Percentiles rank a stretch among this genome's conserved stretches.
These are phyloP conservation scores for Pomatostomus ruficeps DNA, from an alignment of 2,113 vertebrate species.

Conservation along the genomic window DNA sequence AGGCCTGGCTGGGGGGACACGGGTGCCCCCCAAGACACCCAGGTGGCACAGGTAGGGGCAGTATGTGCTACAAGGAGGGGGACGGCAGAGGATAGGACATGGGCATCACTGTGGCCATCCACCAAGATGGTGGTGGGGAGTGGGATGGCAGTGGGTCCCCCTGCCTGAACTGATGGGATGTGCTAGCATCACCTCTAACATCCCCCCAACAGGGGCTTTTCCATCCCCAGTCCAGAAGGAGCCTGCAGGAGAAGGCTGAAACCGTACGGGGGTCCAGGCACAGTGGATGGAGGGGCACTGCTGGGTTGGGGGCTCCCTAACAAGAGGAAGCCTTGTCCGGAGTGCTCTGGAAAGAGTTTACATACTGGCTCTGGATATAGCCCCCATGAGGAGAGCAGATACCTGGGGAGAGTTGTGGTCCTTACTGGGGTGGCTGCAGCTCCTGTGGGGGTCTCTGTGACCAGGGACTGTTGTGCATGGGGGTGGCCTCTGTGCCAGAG, in stretches of 20 bases:
- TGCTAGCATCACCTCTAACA: neutral
- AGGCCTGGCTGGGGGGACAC: neutral
- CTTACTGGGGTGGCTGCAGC: neutral
- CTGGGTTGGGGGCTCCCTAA: neutral
- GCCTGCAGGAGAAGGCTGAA: rapidly evolving
- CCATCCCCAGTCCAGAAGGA: neutral
- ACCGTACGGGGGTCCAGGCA: neutral
- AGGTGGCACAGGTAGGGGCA: neutral
- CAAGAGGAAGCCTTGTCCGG: neutral
- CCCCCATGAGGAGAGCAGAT: neutral
- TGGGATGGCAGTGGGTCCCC: rapidly evolving
- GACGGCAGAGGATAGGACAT: rapidly evolving
- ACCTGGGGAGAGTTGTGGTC: neutral
- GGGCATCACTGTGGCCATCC: rapidly evolving
- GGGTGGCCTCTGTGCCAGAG: neutral
- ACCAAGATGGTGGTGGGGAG: neutral
- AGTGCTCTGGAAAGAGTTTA: neutral
- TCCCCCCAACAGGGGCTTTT: rapidly evolving
- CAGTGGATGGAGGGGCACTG: neutral
- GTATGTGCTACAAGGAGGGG: rapidly evolving
- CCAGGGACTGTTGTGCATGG: neutral
- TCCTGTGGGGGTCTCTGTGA: neutral
- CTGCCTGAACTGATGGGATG: neutral
- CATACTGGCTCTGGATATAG: neutral
- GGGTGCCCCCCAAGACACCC: neutral